Percentiles rank a stretch among this genome's conserved stretches.
Evolutionary conservation across 2,797 vertebrate species (phyloP).

Genomic region (Poecilia velifera): DNA sequence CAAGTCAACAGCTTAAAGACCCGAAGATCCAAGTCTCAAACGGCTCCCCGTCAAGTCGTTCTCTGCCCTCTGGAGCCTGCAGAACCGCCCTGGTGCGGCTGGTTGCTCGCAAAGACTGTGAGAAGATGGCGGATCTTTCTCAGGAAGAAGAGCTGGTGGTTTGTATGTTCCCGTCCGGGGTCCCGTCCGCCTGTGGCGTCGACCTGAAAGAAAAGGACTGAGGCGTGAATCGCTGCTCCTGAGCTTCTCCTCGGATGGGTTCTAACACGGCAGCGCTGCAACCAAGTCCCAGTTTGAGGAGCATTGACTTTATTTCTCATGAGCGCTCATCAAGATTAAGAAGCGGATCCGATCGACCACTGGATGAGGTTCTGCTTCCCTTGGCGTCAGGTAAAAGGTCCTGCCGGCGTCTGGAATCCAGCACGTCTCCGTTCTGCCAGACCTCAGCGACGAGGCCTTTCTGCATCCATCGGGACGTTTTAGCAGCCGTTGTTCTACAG

Average conservation of each 20-base stretch:
- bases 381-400: constrained; percentile 38
- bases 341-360: constrained; percentile 33
- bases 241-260: constrained; percentile 19
- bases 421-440: background rate
- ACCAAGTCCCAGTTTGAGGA: constrained; percentile 31
- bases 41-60: constrained; percentile 36
- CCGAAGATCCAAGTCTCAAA: constrained; percentile 70
- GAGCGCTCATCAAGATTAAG: constrained; percentile 35
- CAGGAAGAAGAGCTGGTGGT: constrained; percentile 75
- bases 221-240: constrained; percentile 45
- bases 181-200: constrained; percentile 42
- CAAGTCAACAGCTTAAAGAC: constrained; percentile 84
- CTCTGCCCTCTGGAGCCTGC: constrained; percentile 26
- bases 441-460: background rate
- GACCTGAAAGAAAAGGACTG: constrained; percentile 57
- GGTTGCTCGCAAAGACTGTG: constrained; percentile 64
- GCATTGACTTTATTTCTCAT: constrained; percentile 58
- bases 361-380: constrained; percentile 19
- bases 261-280: constrained; percentile 21
- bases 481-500: constrained; percentile 15
- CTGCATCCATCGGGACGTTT: background rate
- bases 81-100: constrained; percentile 15
- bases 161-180: constrained; percentile 77
- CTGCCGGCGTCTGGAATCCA: constrained; percentile 27
- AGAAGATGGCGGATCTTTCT: constrained; percentile 44